Evolutionary conservation across 2,888 invertebrate species (phyloP).

Genomic region (Trissonchulus latispiculum): DNA sequence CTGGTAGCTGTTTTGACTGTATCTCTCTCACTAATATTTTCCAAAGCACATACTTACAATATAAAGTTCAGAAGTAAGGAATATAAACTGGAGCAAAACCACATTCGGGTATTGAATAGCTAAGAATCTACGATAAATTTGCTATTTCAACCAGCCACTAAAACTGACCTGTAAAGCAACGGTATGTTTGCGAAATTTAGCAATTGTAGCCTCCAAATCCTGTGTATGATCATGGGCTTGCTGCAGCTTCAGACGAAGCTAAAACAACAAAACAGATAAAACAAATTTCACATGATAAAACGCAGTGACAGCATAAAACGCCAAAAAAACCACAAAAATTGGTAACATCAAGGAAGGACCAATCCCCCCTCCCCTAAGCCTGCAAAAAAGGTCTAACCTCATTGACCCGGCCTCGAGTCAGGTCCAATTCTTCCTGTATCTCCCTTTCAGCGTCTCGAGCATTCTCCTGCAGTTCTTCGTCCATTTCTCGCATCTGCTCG

Average conservation of each 20-base stretch:
- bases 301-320: background rate
- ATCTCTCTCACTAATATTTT: too few relatives aligned
- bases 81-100: too few relatives aligned
- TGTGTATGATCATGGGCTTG: slow-evolving; percentile 80
- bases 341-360: too few relatives aligned
- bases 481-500: slow-evolving; percentile 64
- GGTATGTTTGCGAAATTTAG: slow-evolving; percentile 76
- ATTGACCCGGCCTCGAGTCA: slow-evolving; percentile 66
- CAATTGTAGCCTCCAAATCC: slow-evolving; percentile 83
- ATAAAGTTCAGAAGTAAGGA: too few relatives aligned
- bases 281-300: background rate
- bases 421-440: slow-evolving; percentile 85
- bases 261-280: slow-evolving; percentile 1
- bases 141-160: too few relatives aligned
- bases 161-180: slow-evolving; percentile 49
- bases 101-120: too few relatives aligned
- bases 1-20: too few relatives aligned
- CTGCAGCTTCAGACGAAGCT: slow-evolving; percentile 49
- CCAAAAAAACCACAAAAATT: too few relatives aligned
- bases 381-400: slow-evolving; percentile 44
- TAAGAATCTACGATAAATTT: too few relatives aligned
- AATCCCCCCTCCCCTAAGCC: slow-evolving; percentile 94
- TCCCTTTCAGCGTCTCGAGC: slow-evolving; percentile 87
- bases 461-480: slow-evolving; percentile 86
- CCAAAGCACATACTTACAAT: too few relatives aligned